Evolutionary conservation across 2,113 vertebrate genomes (phyloP).

Genomic region (Tenrec ecaudatus): DNA sequence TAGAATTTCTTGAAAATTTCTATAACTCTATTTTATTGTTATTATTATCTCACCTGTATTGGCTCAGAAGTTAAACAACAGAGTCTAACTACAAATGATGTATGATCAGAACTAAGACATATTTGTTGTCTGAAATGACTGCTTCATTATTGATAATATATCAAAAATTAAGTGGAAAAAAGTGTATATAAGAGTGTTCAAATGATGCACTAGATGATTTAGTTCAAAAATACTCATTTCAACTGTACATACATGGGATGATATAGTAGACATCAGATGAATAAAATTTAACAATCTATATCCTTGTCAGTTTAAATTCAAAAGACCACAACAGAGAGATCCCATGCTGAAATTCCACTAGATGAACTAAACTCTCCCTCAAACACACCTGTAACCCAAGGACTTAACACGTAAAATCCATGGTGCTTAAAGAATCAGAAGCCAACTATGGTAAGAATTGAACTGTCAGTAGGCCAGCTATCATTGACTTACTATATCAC

Average conservation of each 20-base stretch:
- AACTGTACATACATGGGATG: neutral
- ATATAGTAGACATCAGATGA: neutral
- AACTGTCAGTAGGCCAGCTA: too few species aligned
- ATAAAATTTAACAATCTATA: neutral
- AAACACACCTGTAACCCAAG: too few species aligned
- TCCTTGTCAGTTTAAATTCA: neutral
- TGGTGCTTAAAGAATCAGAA: too few species aligned
- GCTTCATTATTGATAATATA: neutral
- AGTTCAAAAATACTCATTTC: neutral
- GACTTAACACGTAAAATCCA: too few species aligned
- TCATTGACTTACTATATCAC: too few species aligned
- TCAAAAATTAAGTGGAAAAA: conserved; percentile 10
- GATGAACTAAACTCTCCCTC: too few species aligned
- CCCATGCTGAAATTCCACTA: too few species aligned
- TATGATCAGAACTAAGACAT: neutral
- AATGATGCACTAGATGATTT: neutral
- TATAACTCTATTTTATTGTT: neutral
- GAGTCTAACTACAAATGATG: neutral
- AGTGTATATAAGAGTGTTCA: neutral
- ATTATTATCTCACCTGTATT: neutral
- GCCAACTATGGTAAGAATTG: too few species aligned
- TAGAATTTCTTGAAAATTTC: neutral
- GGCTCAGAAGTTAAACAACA: neutral
- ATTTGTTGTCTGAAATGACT: conserved; percentile 19
- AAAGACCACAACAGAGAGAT: too few species aligned